A percentile compares a stretch with the other conserved stretches of the same genome.
phyloP scores from a whole-genome alignment of 2,797 vertebrate species.

The Gobionotothen gibberifrons region DNA sequence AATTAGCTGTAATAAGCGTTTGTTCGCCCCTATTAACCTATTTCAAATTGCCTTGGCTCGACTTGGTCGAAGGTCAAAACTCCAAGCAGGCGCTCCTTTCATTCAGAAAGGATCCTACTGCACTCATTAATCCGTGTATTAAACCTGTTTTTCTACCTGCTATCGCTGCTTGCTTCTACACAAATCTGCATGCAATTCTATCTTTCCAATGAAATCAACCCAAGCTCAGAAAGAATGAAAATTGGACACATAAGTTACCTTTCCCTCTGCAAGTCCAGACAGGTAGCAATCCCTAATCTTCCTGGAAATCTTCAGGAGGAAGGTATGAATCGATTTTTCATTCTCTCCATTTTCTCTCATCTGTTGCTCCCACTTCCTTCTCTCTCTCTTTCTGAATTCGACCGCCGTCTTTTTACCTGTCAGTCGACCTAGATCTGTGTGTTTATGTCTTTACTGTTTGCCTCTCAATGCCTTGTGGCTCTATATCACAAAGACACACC shows the following conservation, averaged over 20 bases:
- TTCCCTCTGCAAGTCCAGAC: constrained; percentile 77
- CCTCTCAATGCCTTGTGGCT: constrained; percentile 17
- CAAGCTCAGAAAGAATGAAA: not conserved
- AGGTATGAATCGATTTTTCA: constrained; percentile 38
- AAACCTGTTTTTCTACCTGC: constrained; percentile 55
- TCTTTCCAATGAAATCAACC: constrained; percentile 34
- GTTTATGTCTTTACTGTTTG: constrained; percentile 26
- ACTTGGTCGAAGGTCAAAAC: constrained; percentile 53
- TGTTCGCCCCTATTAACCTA: constrained; percentile 37
- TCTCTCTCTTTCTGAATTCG: constrained; percentile 15
- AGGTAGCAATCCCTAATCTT: constrained; percentile 76
- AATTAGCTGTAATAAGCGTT: constrained; percentile 28
- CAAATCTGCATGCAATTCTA: constrained; percentile 18
- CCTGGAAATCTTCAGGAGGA: constrained; percentile 77
- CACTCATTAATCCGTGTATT: not conserved
- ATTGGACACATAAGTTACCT: constrained; percentile 66
- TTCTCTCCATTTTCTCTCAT: constrained; percentile 64
- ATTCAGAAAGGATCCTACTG: constrained; percentile 26
- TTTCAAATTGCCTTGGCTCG: constrained; percentile 46
- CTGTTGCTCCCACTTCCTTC: constrained; percentile 21
- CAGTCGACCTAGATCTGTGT: constrained; percentile 30
- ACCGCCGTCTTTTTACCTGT: not conserved
- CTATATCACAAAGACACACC: constrained; percentile 71
- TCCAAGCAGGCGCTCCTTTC: constrained; percentile 4
- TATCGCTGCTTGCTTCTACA: constrained; percentile 5